Percentiles rank a stretch among this genome's conserved stretches.
phyloP scores from a whole-genome alignment of 30 jellyfish, hydroid and myxozoan genomes.

The Aurelia coerulea region DNA sequence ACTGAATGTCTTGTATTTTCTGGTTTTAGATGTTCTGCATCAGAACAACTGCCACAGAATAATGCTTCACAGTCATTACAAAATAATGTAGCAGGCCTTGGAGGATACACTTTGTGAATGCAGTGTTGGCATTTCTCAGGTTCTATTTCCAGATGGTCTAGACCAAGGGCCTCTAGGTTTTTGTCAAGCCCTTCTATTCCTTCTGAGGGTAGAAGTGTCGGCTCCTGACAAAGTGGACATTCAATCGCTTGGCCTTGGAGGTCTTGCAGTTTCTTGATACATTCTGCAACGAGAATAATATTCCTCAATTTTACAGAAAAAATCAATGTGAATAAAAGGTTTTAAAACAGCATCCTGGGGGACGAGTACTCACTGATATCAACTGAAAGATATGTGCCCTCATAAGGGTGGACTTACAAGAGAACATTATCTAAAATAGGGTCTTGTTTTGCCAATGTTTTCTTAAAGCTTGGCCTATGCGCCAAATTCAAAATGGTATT shows the following conservation, averaged over 20 bases:
- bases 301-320: no score
- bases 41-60: slow-evolving; percentile 78
- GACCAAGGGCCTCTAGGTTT: slow-evolving; percentile 64
- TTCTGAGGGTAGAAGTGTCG: slow-evolving; percentile 49
- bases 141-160: slow-evolving; percentile 4
- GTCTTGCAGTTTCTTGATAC: slow-evolving; percentile 58
- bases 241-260: slow-evolving; percentile 84
- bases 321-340: no score
- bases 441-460: no score
- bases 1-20: slow-evolving; percentile 58
- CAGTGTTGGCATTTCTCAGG: slow-evolving; percentile 64
- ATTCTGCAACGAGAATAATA: slow-evolving; percentile 14
- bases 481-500: no score
- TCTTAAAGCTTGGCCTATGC: no score
- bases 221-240: slow-evolving; percentile 71
- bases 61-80: slow-evolving; percentile 67
- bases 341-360: no score
- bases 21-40: slow-evolving; percentile 62
- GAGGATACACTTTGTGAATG: slow-evolving; percentile 63
- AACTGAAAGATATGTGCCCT: no score
- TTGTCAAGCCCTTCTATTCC: slow-evolving; percentile 63
- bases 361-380: no score
- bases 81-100: slow-evolving; percentile 70
- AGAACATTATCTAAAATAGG: no score
- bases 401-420: no score